phyloP scores from a whole-genome alignment of 2,888 invertebrate species.

The Neocrepidodera transversa region DNA sequence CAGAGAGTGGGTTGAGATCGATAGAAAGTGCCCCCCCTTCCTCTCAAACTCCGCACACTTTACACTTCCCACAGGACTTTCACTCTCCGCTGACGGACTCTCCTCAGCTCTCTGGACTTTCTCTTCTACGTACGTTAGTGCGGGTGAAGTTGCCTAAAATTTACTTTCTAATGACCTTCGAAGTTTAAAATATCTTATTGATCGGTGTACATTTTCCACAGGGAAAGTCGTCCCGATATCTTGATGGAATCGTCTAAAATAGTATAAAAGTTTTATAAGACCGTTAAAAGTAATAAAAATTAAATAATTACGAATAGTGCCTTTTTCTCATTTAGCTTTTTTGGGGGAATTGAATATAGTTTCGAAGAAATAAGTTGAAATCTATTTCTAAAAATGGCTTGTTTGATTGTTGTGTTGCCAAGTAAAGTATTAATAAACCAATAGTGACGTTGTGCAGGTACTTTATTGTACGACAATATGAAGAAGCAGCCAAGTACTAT shows the following conservation, averaged over 20 bases:
- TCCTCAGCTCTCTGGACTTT: conserved; percentile 53
- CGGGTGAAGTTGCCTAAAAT: conserved; percentile 19
- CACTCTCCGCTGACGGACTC: conserved; percentile 55
- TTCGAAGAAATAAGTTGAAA: no score
- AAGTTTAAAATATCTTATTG: conserved; percentile 19
- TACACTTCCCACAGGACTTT: conserved; percentile 63
- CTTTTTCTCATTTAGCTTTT: no score
- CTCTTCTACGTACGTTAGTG: conserved; percentile 42
- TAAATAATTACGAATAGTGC: no score
- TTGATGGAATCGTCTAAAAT: not conserved
- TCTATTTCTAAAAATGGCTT: no score
- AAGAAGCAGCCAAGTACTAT: no score
- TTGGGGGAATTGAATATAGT: no score
- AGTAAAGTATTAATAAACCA: no score
- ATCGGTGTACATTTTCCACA: conserved; percentile 1
- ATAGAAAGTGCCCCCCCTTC: conserved; percentile 48
- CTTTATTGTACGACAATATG: no score
- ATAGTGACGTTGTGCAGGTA: no score
- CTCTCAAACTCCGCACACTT: conserved; percentile 52
- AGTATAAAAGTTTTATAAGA: no score
- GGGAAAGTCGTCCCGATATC: not conserved
- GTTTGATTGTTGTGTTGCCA: no score
- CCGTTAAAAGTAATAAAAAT: no score
- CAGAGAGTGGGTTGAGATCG: conserved; percentile 56
- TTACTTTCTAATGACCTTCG: conserved; percentile 16